Conservation (phyloP, 2,797 vertebrate genomes). For the Bradypodion pumilum region DNA sequence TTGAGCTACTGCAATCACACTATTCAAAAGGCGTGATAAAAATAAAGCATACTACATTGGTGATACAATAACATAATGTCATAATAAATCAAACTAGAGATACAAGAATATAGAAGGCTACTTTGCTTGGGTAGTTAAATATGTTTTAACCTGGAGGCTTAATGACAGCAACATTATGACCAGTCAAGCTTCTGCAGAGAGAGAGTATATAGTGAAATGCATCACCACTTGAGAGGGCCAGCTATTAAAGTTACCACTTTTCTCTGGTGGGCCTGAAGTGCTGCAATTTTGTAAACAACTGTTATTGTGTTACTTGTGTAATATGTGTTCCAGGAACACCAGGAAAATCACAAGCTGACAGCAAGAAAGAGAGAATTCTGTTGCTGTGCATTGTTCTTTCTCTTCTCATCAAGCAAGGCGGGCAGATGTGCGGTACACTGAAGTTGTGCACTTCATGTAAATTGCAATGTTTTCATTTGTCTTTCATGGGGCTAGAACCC, state of each 20-base stretch:
- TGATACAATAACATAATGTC: neutral
- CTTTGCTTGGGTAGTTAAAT: neutral
- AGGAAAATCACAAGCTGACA: neutral
- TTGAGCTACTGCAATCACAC: no score
- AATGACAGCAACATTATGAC: neutral
- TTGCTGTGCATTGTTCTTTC: neutral
- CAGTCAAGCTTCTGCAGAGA: neutral
- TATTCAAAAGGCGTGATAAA: neutral
- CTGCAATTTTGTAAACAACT: neutral
- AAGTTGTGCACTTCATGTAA: neutral
- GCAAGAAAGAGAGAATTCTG: neutral
- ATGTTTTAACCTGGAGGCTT: neutral
- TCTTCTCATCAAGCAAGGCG: neutral
- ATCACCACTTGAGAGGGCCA: neutral
- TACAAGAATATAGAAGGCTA: neutral
- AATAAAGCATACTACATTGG: neutral
- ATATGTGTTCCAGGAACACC: neutral
- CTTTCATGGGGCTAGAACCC: neutral
- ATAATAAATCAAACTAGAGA: neutral
- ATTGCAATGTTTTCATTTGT: neutral
- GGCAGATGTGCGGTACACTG: neutral
- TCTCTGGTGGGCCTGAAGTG: neutral
- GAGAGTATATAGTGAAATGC: neutral
- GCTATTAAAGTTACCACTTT: neutral
- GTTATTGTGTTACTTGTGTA: neutral